These are phyloP conservation scores for Drepana arcuata DNA, from an alignment of 1,140 invertebrate genomes.

Conservation along the genomic window DNA sequence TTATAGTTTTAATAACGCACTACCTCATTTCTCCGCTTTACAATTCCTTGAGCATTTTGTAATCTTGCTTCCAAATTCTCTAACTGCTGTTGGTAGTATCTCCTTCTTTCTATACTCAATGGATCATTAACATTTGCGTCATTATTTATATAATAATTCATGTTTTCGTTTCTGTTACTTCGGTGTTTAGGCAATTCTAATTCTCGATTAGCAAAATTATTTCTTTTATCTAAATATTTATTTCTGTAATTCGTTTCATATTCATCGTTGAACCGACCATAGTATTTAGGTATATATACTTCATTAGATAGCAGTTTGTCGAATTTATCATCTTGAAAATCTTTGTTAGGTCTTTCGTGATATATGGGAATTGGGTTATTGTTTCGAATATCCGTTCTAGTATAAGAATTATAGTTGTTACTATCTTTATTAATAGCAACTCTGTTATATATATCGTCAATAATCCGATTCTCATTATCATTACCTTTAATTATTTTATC, in stretches of 20 bases:
- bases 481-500: no score
- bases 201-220: neutral
- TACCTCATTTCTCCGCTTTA: no score
- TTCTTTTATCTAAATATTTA: neutral
- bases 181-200: neutral
- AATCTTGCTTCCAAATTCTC: conserved; percentile 28
- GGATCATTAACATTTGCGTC: conserved; percentile 7
- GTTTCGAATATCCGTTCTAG: no score
- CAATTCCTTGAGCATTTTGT: no score
- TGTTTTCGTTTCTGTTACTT: neutral
- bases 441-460: no score
- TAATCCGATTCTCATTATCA: no score
- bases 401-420: no score
- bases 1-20: no score
- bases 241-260: neutral
- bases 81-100: conserved; percentile 35
- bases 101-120: conserved; percentile 24
- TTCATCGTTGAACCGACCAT: neutral
- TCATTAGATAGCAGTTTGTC: neutral
- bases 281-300: neutral
- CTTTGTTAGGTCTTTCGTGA: neutral
- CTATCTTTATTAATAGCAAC: no score
- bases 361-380: no score
- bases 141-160: conserved; percentile 4
- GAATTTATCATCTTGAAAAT: neutral